Evolutionary conservation across 2,797 vertebrate species (phyloP).

Genomic region (Characodon lateralis): DNA sequence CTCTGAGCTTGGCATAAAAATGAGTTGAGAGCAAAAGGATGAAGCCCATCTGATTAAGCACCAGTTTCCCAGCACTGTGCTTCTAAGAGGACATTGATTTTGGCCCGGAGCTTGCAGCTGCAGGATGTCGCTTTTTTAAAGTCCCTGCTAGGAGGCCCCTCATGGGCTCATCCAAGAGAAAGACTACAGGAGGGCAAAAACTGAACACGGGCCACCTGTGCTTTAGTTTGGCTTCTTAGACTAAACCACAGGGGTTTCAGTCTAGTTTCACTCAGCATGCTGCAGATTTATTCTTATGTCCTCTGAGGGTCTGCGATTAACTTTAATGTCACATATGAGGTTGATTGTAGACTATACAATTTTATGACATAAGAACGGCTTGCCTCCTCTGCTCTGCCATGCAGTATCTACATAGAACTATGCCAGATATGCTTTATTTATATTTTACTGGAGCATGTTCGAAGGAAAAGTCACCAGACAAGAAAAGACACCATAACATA

Average conservation of each 20-base stretch:
- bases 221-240: slow-evolving; percentile 57
- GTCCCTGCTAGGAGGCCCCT: slow-evolving; percentile 46
- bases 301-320: slow-evolving; percentile 38
- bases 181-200: slow-evolving; percentile 66
- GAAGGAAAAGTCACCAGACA: slow-evolving; percentile 58
- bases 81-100: slow-evolving; percentile 74
- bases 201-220: slow-evolving; percentile 44
- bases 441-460: slow-evolving; percentile 49
- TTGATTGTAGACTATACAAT: slow-evolving; percentile 63
- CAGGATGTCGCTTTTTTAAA: slow-evolving; percentile 64
- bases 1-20: slow-evolving; percentile 12
- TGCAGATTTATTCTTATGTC: slow-evolving; percentile 28
- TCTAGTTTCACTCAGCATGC: slow-evolving; percentile 34
- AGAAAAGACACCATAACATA: slow-evolving; percentile 63
- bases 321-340: slow-evolving; percentile 47
- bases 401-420: slow-evolving; percentile 39
- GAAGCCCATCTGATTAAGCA: slow-evolving; percentile 71
- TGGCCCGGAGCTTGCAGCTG: slow-evolving; percentile 59
- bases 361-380: slow-evolving; percentile 38
- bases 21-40: slow-evolving; percentile 45
- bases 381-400: slow-evolving; percentile 33
- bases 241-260: slow-evolving; percentile 30
- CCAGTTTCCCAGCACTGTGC: slow-evolving; percentile 63
- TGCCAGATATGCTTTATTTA: slow-evolving; percentile 59
- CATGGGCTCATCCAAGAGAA: slow-evolving; percentile 62